Conservation (phyloP, 2,113 vertebrate genomes). For the Thalassoma bifasciatum region DNA sequence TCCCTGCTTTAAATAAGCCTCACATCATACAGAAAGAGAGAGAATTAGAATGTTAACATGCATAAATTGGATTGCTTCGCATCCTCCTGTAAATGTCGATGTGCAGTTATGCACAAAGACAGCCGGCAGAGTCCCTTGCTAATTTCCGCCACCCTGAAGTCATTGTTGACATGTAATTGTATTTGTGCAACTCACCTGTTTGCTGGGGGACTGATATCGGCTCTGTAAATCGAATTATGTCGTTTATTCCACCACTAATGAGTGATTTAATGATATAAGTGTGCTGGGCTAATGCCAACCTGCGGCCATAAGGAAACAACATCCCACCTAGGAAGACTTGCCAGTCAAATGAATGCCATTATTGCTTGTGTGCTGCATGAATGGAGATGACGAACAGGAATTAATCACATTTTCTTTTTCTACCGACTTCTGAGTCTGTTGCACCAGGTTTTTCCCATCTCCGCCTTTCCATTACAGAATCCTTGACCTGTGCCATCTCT, state of each 20-base stretch:
- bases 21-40: constrained; percentile 14
- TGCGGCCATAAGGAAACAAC: constrained; percentile 79
- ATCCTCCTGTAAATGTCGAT: constrained; percentile 65
- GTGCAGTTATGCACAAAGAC: constrained; percentile 47
- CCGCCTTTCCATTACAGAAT: background rate
- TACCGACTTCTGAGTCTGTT: constrained; percentile 37
- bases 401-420: constrained; percentile 77
- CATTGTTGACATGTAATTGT: constrained; percentile 73
- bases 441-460: constrained; percentile 8
- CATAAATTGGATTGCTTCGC: background rate
- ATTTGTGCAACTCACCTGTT: constrained; percentile 77
- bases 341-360: constrained; percentile 82
- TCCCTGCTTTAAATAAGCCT: constrained; percentile 20
- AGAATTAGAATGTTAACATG: constrained; percentile 22
- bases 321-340: constrained; percentile 74
- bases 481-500: background rate
- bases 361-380: constrained; percentile 80
- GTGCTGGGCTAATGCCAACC: constrained; percentile 77
- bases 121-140: constrained; percentile 46
- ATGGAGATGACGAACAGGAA: constrained; percentile 71
- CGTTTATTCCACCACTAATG: constrained; percentile 73
- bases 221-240: constrained; percentile 72
- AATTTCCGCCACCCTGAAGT: constrained; percentile 61
- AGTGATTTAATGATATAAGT: constrained; percentile 83
- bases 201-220: constrained; percentile 58